These are phyloP conservation scores for Euplagia quadripunctaria DNA, from an alignment of 2,888 invertebrate species.

Conservation along the genomic window DNA sequence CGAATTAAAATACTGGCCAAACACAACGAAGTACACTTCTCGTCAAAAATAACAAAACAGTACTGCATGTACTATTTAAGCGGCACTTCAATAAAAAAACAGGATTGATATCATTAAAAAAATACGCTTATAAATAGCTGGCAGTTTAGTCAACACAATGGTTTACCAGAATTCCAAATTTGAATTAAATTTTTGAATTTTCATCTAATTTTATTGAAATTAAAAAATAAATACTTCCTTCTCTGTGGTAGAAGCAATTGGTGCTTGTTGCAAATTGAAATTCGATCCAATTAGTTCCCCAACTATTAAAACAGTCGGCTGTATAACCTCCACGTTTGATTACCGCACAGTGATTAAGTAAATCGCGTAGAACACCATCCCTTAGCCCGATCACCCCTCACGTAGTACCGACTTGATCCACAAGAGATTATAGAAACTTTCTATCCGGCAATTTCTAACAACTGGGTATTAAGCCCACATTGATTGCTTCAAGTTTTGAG, in stretches of 20 bases:
- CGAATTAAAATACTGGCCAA: no score
- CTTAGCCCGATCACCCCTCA: constrained; percentile 65
- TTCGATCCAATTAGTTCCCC: constrained; percentile 13
- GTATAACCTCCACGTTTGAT: constrained; percentile 58
- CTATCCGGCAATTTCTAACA: constrained; percentile 63
- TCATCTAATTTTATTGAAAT: no score
- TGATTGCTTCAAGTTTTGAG: constrained; percentile 60
- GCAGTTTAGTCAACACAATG: no score
- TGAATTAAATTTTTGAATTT: no score
- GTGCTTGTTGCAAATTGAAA: constrained; percentile 10
- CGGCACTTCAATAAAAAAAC: no score
- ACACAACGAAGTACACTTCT: no score
- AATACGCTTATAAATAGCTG: no score
- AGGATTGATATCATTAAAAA: no score
- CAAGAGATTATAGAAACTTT: constrained; percentile 65
- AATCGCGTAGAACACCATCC: constrained; percentile 63
- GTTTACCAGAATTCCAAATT: no score
- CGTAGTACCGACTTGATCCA: constrained; percentile 61
- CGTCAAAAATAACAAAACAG: no score
- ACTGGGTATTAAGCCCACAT: constrained; percentile 57
- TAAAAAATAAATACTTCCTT: no score
- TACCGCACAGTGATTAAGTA: constrained; percentile 70
- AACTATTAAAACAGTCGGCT: constrained; percentile 42
- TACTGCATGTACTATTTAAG: no score
- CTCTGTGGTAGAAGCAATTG: neutral